Percentiles rank a stretch among this genome's conserved stretches.
phyloP scores from a whole-genome alignment of 1,140 invertebrate genomes.

The Bombus ignitus region DNA sequence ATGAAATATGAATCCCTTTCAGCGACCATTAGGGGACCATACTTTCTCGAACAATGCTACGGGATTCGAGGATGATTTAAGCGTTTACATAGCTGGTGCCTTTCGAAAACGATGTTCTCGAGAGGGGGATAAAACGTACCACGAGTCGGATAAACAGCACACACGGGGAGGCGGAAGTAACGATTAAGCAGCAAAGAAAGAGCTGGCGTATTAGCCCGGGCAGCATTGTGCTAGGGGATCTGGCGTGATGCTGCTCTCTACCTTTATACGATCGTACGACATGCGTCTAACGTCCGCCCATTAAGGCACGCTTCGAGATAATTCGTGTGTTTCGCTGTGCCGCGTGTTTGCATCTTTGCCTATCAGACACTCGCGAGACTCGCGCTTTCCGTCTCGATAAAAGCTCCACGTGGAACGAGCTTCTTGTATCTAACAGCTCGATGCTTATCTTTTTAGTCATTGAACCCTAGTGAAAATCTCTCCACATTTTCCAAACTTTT shows the following conservation, averaged over 20 bases:
- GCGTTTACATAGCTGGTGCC: background rate
- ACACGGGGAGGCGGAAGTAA: conserved; percentile 76
- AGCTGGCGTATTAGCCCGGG: conserved; percentile 77
- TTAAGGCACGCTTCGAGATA: conserved; percentile 75
- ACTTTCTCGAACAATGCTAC: background rate
- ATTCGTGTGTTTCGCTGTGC: conserved; percentile 71
- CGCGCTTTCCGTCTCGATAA: background rate
- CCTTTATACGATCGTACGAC: conserved; percentile 73
- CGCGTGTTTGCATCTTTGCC: background rate
- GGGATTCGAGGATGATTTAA: background rate
- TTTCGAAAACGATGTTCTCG: background rate
- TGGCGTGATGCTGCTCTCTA: conserved; percentile 76
- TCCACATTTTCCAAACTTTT: background rate
- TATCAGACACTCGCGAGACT: background rate
- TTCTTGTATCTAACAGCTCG: background rate
- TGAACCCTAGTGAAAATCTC: background rate
- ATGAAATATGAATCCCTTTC: background rate
- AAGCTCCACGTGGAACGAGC: conserved; percentile 13
- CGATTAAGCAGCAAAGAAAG: conserved; percentile 81
- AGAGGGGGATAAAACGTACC: background rate
- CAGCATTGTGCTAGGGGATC: conserved; percentile 74
- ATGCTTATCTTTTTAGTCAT: background rate
- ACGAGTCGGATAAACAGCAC: conserved; percentile 7
- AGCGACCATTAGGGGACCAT: background rate
- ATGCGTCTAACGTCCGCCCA: conserved; percentile 74